Evolutionary conservation across 2,888 invertebrate species (phyloP).

Genomic region (Sphinx pinastri): DNA sequence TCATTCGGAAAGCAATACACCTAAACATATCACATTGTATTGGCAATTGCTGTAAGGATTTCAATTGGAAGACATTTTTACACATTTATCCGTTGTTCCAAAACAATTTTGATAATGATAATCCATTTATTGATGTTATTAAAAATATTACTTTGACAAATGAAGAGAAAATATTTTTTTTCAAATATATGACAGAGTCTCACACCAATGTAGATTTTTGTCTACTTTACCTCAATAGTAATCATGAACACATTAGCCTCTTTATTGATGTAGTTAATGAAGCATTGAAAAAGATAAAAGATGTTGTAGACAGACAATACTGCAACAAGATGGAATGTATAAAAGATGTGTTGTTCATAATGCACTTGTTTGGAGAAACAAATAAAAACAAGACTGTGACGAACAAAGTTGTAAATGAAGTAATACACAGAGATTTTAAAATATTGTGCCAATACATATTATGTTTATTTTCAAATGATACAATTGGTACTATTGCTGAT

Average conservation of each 20-base stretch:
- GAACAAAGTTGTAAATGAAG: constrained; percentile 38
- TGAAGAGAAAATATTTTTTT: constrained; percentile 46
- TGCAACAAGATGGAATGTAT: constrained; percentile 59
- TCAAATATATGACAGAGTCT: constrained; percentile 46
- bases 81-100: constrained; percentile 51
- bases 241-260: constrained; percentile 46
- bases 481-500: constrained; percentile 49
- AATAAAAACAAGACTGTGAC: constrained; percentile 31
- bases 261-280: constrained; percentile 50
- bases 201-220: constrained; percentile 55
- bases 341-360: constrained; percentile 56
- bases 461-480: constrained; percentile 54
- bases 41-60: constrained; percentile 50
- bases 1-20: constrained; percentile 62
- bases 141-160: constrained; percentile 41
- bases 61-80: constrained; percentile 56
- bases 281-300: constrained; percentile 52
- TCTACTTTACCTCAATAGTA: constrained; percentile 53
- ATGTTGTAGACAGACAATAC: constrained; percentile 60
- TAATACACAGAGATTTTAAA: constrained; percentile 49
- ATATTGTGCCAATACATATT: constrained; percentile 54
- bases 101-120: constrained; percentile 40
- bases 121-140: constrained; percentile 45
- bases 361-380: constrained; percentile 51
- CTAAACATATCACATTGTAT: constrained; percentile 60